Percentiles rank a stretch among this genome's conserved stretches.
phyloP scores from a whole-genome alignment of 2,888 invertebrate species.

The Taphrorychus bicolor region DNA sequence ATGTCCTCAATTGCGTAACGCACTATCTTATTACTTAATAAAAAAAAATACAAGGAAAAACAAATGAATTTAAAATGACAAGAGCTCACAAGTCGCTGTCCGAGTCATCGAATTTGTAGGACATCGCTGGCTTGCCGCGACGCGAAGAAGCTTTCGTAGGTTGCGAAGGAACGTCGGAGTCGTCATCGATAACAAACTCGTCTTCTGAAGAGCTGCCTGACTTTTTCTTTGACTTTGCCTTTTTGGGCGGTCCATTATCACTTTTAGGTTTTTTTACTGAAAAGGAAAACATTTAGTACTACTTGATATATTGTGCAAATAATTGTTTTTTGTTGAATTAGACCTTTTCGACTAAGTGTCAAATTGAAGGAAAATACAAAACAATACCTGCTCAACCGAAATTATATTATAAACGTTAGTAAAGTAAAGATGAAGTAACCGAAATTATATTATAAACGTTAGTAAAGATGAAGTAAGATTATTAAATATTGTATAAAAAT shows the following conservation, averaged over 20 bases:
- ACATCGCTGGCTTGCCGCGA: slow-evolving; percentile 51
- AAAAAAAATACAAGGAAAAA: too few species aligned
- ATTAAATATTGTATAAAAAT: too few species aligned
- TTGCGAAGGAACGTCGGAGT: slow-evolving; percentile 5
- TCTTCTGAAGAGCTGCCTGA: slow-evolving; percentile 4
- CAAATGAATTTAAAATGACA: neutral
- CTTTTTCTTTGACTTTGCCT: slow-evolving; percentile 29
- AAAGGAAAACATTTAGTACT: too few species aligned
- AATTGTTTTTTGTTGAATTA: neutral
- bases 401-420: too few species aligned
- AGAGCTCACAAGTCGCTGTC: slow-evolving; percentile 32
- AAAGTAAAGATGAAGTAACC: too few species aligned
- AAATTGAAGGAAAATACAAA: neutral
- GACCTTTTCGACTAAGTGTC: slow-evolving; percentile 25
- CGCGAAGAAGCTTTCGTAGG: slow-evolving; percentile 21
- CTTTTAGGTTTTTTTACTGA: slow-evolving; percentile 28
- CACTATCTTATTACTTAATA: too few species aligned
- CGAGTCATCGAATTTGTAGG: slow-evolving; percentile 62
- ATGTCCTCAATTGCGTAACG: slow-evolving; percentile 7
- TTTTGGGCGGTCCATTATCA: slow-evolving; percentile 28
- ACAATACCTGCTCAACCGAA: neutral
- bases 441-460: too few species aligned
- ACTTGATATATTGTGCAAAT: neutral
- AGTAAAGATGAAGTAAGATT: too few species aligned
- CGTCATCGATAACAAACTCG: slow-evolving; percentile 10